Percentiles rank a stretch among this genome's conserved stretches.
Conservation (phyloP, 2,797 vertebrate genomes). For the Hydrolagus colliei region DNA sequence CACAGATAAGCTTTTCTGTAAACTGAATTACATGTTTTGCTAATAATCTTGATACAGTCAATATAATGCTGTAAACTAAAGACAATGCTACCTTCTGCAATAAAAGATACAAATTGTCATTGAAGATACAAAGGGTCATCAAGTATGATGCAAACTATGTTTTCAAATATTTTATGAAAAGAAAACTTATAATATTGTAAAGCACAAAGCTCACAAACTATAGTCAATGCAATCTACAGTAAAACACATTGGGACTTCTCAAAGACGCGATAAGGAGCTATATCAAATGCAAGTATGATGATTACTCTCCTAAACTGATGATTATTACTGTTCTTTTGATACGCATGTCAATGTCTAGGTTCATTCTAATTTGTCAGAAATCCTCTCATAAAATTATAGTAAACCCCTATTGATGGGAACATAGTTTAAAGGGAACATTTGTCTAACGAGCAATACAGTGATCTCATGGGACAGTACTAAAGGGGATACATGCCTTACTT, state of each 20-base stretch:
- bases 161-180: constrained; percentile 6
- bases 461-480: neutral
- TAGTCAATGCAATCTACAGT: no score
- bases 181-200: neutral
- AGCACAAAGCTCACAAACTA: neutral
- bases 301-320: no score
- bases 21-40: constrained; percentile 13
- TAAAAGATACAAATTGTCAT: neutral
- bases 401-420: neutral
- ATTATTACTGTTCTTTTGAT: no score
- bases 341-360: neutral
- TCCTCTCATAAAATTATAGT: neutral
- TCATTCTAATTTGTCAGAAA: constrained; percentile 2
- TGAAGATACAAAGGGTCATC: neutral
- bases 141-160: neutral
- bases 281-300: no score
- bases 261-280: no score
- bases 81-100: neutral
- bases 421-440: neutral
- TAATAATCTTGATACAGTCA: constrained; percentile 5
- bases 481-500: neutral
- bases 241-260: no score
- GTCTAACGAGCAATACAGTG: neutral
- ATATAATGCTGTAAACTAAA: neutral
- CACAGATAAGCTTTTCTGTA: neutral